These are phyloP conservation scores for Macrotrachela quadricornifera DNA, from an alignment of 1,140 invertebrate genomes.

Conservation along the genomic window DNA sequence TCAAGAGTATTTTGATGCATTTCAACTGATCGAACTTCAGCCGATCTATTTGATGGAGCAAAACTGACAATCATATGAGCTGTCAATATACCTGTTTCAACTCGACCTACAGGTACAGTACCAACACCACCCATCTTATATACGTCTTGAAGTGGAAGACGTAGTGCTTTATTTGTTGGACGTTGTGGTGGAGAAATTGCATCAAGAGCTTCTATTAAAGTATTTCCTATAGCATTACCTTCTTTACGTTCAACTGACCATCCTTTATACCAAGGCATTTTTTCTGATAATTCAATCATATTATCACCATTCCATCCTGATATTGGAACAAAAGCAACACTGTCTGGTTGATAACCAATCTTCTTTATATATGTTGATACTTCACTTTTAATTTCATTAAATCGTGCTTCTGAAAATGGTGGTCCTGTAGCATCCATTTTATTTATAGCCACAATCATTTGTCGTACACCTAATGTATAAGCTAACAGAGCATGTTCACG, in stretches of 20 bases:
- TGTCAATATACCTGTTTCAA: conserved; percentile 89
- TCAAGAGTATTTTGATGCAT: conserved; percentile 93
- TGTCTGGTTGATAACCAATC: no score
- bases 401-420: no score
- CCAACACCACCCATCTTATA: conserved; percentile 99
- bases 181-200: conserved; percentile 72
- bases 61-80: conserved; percentile 95
- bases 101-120: conserved; percentile 90
- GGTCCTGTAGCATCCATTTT: no score
- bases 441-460: no score
- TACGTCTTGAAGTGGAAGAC: conserved; percentile 88
- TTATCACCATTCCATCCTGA: conserved; percentile 97
- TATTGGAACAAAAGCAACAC: conserved; percentile 90
- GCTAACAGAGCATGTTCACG: no score
- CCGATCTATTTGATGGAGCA: conserved; percentile 61
- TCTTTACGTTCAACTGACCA: conserved; percentile 51
- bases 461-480: no score
- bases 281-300: conserved; percentile 72
- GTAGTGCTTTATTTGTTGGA: conserved; percentile 80
- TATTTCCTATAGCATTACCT: conserved; percentile 64
- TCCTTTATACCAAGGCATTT: conserved; percentile 92
- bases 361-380: no score
- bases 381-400: no score
- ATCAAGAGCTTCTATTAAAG: conserved; percentile 74
- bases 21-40: conserved; percentile 97